phyloP scores from a whole-genome alignment of 2,797 vertebrate genomes.

The Melanotaenia trifasciata region DNA sequence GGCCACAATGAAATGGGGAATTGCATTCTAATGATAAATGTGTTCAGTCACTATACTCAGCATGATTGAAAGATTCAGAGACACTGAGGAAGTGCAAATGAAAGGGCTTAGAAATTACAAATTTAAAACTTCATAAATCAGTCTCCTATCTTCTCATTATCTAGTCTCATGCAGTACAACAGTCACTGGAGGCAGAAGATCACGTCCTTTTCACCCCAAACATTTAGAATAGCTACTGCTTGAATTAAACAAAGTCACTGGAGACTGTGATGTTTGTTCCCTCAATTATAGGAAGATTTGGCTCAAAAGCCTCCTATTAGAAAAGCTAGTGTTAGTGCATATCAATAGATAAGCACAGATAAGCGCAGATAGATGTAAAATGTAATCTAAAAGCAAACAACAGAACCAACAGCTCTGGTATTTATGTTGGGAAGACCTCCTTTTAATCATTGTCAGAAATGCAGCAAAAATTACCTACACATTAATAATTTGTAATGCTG shows the following conservation, averaged over 20 bases:
- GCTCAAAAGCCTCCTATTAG: background rate
- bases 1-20: slow-evolving; percentile 63
- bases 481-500: background rate
- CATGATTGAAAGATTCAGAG: slow-evolving; percentile 61
- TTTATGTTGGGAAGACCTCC: background rate
- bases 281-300: no score
- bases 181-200: slow-evolving; percentile 6
- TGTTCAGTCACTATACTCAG: slow-evolving; percentile 46
- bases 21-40: slow-evolving; percentile 63
- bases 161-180: background rate
- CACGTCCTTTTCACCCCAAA: slow-evolving; percentile 1
- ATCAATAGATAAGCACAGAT: background rate
- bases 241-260: background rate
- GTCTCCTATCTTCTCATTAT: slow-evolving; percentile 40
- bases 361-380: background rate
- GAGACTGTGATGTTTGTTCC: background rate
- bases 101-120: slow-evolving; percentile 36
- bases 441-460: background rate
- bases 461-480: background rate
- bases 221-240: background rate
- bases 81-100: slow-evolving; percentile 38
- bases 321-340: background rate
- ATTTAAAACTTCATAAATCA: slow-evolving; percentile 50
- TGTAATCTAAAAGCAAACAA: background rate
- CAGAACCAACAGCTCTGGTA: background rate